phyloP scores from a whole-genome alignment of 2,113 vertebrate genomes.

The Stigmatopora argus region DNA sequence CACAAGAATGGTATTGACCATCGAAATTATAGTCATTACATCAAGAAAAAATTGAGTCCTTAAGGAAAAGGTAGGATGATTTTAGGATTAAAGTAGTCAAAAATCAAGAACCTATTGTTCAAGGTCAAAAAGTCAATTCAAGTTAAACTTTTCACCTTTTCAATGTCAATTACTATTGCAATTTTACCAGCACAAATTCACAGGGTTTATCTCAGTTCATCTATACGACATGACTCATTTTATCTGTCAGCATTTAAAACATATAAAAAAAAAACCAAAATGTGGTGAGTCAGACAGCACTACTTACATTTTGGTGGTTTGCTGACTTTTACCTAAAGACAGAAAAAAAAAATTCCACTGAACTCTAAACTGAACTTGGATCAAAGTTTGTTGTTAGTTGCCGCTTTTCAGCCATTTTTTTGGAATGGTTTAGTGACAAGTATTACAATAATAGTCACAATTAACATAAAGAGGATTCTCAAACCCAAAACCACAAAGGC shows the following conservation, averaged over 20 bases:
- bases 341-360: neutral
- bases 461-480: too few relatives aligned
- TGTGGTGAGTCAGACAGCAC: neutral
- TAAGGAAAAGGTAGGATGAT: too few relatives aligned
- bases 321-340: constrained; percentile 12
- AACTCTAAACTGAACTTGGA: neutral
- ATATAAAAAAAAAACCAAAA: neutral
- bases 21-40: neutral
- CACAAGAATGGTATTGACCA: too few relatives aligned
- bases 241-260: neutral
- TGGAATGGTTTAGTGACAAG: neutral
- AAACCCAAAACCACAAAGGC: too few relatives aligned
- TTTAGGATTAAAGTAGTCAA: too few relatives aligned
- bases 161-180: too few relatives aligned
- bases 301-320: constrained; percentile 28
- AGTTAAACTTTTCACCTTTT: too few relatives aligned
- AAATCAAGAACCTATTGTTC: too few relatives aligned
- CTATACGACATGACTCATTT: neutral
- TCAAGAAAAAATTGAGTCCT: too few relatives aligned
- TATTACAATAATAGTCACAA: neutral
- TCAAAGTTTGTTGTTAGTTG: neutral
- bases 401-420: neutral
- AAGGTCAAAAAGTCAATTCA: too few relatives aligned
- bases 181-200: neutral
- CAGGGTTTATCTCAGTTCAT: neutral